Evolutionary conservation across 37 sponge, comb jelly and placozoan species (phyloP).

Genomic region (Dysidea cf. avara): DNA sequence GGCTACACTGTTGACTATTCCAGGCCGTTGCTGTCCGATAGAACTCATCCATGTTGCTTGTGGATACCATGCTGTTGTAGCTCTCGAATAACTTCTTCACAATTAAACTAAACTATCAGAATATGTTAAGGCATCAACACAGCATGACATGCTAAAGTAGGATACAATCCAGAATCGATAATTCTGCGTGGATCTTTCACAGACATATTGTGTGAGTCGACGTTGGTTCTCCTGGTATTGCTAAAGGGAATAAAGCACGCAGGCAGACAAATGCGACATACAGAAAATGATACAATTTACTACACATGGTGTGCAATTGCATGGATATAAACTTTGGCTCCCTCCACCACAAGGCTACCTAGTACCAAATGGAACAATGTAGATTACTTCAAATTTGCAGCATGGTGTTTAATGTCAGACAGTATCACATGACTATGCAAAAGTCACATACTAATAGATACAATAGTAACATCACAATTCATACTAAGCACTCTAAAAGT

Average conservation of each 20-base stretch:
- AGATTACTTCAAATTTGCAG: too few relatives aligned
- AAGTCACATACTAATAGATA: too few relatives aligned
- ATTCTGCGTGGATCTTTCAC: slow-evolving; percentile 64
- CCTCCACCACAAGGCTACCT: too few relatives aligned
- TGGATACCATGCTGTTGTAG: slow-evolving; percentile 80
- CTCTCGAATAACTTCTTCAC: slow-evolving; percentile 79
- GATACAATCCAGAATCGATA: slow-evolving; percentile 95
- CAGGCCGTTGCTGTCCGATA: slow-evolving; percentile 73
- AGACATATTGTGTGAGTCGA: slow-evolving; percentile 67
- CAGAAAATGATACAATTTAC: too few relatives aligned
- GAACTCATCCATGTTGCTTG: slow-evolving; percentile 62
- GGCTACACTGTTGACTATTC: slow-evolving; percentile 82
- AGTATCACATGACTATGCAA: too few relatives aligned
- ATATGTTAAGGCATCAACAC: not conserved
- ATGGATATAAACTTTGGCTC: too few relatives aligned
- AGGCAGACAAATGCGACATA: too few relatives aligned
- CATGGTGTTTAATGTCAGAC: too few relatives aligned
- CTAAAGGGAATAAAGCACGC: slow-evolving; percentile 24
- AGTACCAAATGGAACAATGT: too few relatives aligned
- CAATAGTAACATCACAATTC: too few relatives aligned
- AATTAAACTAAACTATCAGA: slow-evolving; percentile 74
- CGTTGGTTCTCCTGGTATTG: slow-evolving; percentile 76
- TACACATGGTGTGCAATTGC: too few relatives aligned
- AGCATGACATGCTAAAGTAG: not conserved
- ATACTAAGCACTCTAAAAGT: too few relatives aligned